These are phyloP conservation scores for Eupeodes latifasciatus DNA, from an alignment of 2,888 invertebrate species.

Conservation along the genomic window DNA sequence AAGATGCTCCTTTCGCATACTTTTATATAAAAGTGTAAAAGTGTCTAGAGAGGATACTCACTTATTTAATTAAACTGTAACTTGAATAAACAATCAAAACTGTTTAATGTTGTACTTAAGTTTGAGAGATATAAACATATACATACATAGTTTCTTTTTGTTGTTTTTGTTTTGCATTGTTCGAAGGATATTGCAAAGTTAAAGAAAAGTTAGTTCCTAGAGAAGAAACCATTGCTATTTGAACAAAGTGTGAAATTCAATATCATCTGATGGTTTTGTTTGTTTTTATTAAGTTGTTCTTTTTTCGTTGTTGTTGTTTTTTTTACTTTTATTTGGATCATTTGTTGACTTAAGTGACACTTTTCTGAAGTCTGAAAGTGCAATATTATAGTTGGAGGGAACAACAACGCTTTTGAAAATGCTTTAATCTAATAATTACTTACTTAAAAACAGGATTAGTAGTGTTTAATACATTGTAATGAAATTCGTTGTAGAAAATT, in stretches of 20 bases:
- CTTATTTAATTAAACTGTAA: conserved; percentile 74
- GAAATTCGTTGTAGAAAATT: no score
- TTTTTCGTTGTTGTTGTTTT: background rate
- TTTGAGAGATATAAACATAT: conserved; percentile 25
- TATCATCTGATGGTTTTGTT: background rate
- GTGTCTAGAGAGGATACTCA: conserved; percentile 24
- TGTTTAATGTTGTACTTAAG: conserved; percentile 70
- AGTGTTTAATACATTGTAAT: no score
- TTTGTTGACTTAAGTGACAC: background rate
- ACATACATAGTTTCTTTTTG: background rate
- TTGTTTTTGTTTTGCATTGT: conserved; percentile 8
- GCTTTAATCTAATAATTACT: no score
- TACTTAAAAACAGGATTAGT: no score
- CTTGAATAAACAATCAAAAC: conserved; percentile 73
- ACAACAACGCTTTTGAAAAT: background rate
- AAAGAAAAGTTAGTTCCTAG: background rate
- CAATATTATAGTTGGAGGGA: background rate
- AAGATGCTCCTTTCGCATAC: background rate
- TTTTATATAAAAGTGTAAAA: background rate
- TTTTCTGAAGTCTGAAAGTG: background rate
- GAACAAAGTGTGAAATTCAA: conserved; percentile 43
- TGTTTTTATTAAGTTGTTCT: background rate
- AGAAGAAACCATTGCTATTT: conserved; percentile 1
- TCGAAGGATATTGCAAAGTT: conserved; percentile 8
- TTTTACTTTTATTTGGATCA: background rate